A percentile compares a stretch with the other conserved stretches of the same genome.
Evolutionary conservation across 2,797 vertebrate species (phyloP).

Genomic region (Babyrousa celebensis): DNA sequence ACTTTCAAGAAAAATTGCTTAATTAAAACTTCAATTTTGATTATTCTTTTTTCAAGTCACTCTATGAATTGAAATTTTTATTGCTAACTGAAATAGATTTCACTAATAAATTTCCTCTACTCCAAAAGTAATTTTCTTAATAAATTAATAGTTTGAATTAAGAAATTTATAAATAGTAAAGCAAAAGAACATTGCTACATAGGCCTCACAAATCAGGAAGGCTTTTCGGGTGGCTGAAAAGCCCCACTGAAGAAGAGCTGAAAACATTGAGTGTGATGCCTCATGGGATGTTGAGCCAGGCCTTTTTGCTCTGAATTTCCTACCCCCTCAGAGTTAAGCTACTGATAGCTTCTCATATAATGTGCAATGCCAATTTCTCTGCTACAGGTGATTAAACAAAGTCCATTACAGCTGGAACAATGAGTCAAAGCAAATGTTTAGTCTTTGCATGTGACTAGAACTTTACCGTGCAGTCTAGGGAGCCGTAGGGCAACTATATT

Average conservation of each 20-base stretch:
- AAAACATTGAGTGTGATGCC: not conserved
- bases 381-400: not conserved
- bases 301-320: not conserved
- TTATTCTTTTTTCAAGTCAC: slow-evolving; percentile 2
- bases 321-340: not conserved
- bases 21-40: not conserved
- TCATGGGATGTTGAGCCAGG: too few relatives aligned
- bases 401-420: not conserved
- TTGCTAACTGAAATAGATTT: slow-evolving; percentile 17
- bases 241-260: not conserved
- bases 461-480: not conserved
- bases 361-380: not conserved
- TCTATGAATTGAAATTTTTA: not conserved
- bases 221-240: not conserved
- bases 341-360: not conserved
- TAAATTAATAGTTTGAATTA: too few relatives aligned
- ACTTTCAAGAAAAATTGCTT: slow-evolving; percentile 9
- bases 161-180: too few relatives aligned
- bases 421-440: not conserved
- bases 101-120: slow-evolving; percentile 26
- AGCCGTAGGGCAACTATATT: not conserved
- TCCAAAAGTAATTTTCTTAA: not conserved
- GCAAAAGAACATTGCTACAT: not conserved
- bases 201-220: not conserved
- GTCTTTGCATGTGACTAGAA: not conserved